A percentile compares a stretch with the other conserved stretches of the same genome.
phyloP scores from a whole-genome alignment of 1,140 invertebrate genomes.

The Drosophila virilis region DNA sequence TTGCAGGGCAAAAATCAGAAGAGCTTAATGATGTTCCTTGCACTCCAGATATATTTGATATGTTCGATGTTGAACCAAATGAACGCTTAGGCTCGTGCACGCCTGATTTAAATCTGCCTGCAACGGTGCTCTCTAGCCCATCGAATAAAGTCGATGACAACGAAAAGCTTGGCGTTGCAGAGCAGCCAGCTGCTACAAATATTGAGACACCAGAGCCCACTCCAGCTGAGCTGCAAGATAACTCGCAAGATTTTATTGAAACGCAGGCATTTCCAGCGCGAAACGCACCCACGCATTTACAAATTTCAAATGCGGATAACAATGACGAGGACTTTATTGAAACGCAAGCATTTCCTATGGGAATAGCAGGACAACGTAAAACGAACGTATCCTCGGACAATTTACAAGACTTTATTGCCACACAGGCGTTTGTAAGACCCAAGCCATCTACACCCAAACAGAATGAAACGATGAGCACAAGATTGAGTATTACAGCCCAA shows the following conservation, averaged over 20 bases:
- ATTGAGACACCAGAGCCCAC: slow-evolving; percentile 49
- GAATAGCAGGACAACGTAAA: too few relatives aligned
- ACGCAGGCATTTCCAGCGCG: slow-evolving; percentile 8
- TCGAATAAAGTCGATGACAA: slow-evolving; percentile 10
- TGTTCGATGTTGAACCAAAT: background rate
- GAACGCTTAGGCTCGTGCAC: background rate
- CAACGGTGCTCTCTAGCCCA: background rate
- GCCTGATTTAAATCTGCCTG: slow-evolving; percentile 2
- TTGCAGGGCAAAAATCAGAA: background rate
- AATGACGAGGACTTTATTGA: slow-evolving; percentile 41
- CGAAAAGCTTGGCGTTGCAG: slow-evolving; percentile 29
- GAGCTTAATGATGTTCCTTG: slow-evolving; percentile 7
- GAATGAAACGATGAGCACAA: too few relatives aligned
- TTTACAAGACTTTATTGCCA: too few relatives aligned
- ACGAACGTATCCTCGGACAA: too few relatives aligned
- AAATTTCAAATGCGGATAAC: background rate
- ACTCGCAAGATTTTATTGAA: slow-evolving; percentile 8
- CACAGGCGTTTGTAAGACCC: too few relatives aligned
- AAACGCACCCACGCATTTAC: background rate
- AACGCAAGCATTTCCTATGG: slow-evolving; percentile 33
- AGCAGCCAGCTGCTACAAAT: slow-evolving; percentile 26
- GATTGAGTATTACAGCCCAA: too few relatives aligned
- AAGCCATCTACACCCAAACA: too few relatives aligned
- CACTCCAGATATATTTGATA: slow-evolving; percentile 58
- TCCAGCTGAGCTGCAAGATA: slow-evolving; percentile 5